Evolutionary conservation across 1,140 invertebrate genomes (phyloP), one percentile per base, ranked within the genome.

Genomic region (Cepaea nemoralis): DNA sequence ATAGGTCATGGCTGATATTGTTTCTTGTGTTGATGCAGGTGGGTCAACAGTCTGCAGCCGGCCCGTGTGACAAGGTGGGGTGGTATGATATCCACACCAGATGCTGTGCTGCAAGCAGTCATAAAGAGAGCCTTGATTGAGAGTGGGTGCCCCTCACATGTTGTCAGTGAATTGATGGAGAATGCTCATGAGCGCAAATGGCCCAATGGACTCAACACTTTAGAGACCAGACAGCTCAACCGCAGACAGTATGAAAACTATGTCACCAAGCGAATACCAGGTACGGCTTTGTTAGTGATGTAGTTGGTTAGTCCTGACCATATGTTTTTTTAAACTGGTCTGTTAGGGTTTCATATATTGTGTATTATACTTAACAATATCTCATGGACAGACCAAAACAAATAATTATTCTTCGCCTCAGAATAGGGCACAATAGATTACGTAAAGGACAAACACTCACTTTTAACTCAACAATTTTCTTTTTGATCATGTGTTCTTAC

Each of bases 31-130:
- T n/a, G n/a, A n/a, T n/a, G 33, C 76, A 91, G 96, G 89, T 99
- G 97, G 97, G 95, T 96, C 40, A 94, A 93, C 82, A 95, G 95
- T 1, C 91, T 99, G 33, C 94, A 95, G 24, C 92, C 96, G 73
- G 97, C 97, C 0, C 92, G 97, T 84, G 97, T 98, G 39, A 97
- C 96, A 0, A 93, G 97, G 75, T 99, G 97, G 97, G 97, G 97
- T 77, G 97, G 97, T 76, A 98, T 99, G 96, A 98, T 98, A 80
- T 97, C 96, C 27, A 99, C 97, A 0, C 97, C 97, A 5, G 97
- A 99, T 93, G 95, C 96, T 91, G 94, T 96, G 45, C 92, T 98
- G 84, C 93, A 99, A 95, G 89, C 91, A 19, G 91, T 92, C 27
- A 97, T 99, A 70, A 97, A 97, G 88, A 93, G 96, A 89, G 95